Evolutionary conservation across 2,888 invertebrate species (phyloP), one percentile per base, ranked within the genome.

Genomic region (Melanchra persicariae): DNA sequence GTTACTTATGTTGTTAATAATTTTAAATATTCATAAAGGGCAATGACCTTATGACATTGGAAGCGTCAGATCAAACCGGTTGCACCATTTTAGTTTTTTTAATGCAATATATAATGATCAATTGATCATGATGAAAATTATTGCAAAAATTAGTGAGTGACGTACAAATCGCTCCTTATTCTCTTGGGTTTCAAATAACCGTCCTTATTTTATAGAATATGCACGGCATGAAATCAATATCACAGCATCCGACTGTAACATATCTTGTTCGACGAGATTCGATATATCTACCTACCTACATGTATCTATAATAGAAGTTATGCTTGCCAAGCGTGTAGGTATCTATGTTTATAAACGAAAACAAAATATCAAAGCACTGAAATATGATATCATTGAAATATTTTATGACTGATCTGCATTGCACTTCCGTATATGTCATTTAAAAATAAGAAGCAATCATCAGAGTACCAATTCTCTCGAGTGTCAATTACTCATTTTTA

Each of bases 141-240:
- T 47, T n/a, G 1, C 17, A 8, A 1, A 19, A 10, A 8, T n/a
- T 26, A 54, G 30, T 19, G 2, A n/a, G 5, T 30, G n/a, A 55
- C 22, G 7, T 34, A 9, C 37, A 43, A 49, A n/a, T 34, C n/a
- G 30, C 19, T 22, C 6, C 26, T 24, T 22, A 55, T 55, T 40
- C 22, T 51, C 69, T 60, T 45, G 1, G 7, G 34, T 60, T 60
- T 60, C 17, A 51, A 69, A 69, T 45, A 75, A 60, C 43, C 60
- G 12, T 63, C 24, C 43, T 37, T 52, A 49, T 51, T 19, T 51
- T 51, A 45, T 45, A 58, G 19, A 67, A 66, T 58, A 66, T 58
- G 43, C 45, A 61, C 26, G 26, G 54, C 45, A 69, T 73, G 81
- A 74, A 74, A 84, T 83, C 62, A 73, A 84, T 78, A 78, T 68